These are phyloP conservation scores for Tetheella fluctuosa DNA, from an alignment of 2,888 invertebrate genomes.

Conservation along the genomic window DNA sequence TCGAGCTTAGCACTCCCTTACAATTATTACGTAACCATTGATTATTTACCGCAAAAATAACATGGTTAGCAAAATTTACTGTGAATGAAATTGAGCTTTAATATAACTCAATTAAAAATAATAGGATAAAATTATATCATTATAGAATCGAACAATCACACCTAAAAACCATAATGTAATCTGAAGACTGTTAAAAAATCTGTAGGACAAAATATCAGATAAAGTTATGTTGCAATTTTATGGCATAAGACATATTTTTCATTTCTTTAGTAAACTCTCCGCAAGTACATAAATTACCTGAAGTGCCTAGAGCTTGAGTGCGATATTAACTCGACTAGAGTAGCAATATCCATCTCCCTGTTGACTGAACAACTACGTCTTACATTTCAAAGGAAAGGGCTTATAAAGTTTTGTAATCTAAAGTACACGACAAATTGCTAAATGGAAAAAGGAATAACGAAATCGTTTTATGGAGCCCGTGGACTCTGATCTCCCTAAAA, in stretches of 20 bases:
- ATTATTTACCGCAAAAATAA: too few relatives aligned
- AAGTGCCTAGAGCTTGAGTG: background rate
- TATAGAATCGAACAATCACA: too few relatives aligned
- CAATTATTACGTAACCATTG: background rate
- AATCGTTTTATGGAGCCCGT: slow-evolving; percentile 24
- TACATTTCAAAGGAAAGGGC: slow-evolving; percentile 4
- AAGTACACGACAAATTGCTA: slow-evolving; percentile 21
- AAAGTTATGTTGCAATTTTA: too few relatives aligned
- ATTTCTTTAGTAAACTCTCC: background rate
- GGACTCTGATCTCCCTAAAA: slow-evolving; percentile 23
- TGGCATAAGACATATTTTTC: background rate
- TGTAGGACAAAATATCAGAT: too few relatives aligned
- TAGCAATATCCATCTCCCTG: background rate
- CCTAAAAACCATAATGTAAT: too few relatives aligned
- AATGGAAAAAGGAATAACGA: slow-evolving; percentile 26
- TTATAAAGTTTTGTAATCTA: slow-evolving; percentile 23
- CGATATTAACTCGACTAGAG: background rate
- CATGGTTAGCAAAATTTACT: too few relatives aligned
- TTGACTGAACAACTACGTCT: background rate
- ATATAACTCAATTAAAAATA: too few relatives aligned
- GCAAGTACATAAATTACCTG: background rate
- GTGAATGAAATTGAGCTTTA: too few relatives aligned
- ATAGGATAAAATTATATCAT: too few relatives aligned
- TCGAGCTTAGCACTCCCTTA: background rate
- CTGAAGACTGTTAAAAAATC: too few relatives aligned